Conservation (phyloP, 2,113 vertebrate genomes). For the Brachyistius frenatus region DNA sequence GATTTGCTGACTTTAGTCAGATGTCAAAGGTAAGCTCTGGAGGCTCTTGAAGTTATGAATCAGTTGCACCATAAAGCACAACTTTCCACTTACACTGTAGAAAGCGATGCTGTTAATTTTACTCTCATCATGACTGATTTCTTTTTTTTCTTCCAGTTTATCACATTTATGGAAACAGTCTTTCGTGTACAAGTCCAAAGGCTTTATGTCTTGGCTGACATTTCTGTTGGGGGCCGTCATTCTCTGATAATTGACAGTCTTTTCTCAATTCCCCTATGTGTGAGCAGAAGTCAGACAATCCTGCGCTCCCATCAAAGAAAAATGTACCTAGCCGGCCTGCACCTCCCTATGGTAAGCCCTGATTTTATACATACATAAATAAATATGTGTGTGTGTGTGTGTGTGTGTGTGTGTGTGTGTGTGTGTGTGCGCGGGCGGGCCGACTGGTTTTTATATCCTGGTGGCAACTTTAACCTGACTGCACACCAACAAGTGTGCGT, state of each 20-base stretch:
- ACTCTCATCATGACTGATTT: slow-evolving; percentile 34
- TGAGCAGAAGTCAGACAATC: slow-evolving; percentile 76
- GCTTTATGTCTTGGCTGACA: slow-evolving; percentile 25
- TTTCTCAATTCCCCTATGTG: slow-evolving; percentile 26
- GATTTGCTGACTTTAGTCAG: slow-evolving; percentile 96
- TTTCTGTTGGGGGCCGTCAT: slow-evolving; percentile 32
- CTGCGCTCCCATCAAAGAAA: slow-evolving; percentile 80
- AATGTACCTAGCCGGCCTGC: slow-evolving; percentile 79
- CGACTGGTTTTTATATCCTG: too few species aligned
- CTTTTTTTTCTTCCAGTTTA: slow-evolving; percentile 39
- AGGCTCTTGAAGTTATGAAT: slow-evolving; percentile 53
- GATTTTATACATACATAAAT: slow-evolving; percentile 9
- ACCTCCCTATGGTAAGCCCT: slow-evolving; percentile 82
- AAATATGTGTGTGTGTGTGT: not conserved
- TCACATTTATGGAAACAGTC: slow-evolving; percentile 39
- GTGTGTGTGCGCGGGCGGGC: too few species aligned
- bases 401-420: not conserved
- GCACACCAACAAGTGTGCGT: too few species aligned
- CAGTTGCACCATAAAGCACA: slow-evolving; percentile 59
- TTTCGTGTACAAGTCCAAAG: slow-evolving; percentile 32
- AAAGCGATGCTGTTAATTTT: slow-evolving; percentile 47
- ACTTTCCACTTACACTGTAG: slow-evolving; percentile 49
- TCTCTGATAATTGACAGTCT: slow-evolving; percentile 9
- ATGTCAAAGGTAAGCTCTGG: slow-evolving; percentile 94
- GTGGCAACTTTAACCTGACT: too few species aligned